Evolutionary conservation across 2,888 invertebrate species (phyloP), one percentile per base, ranked within the genome.

Genomic region (Sylvicola fuscatus): DNA sequence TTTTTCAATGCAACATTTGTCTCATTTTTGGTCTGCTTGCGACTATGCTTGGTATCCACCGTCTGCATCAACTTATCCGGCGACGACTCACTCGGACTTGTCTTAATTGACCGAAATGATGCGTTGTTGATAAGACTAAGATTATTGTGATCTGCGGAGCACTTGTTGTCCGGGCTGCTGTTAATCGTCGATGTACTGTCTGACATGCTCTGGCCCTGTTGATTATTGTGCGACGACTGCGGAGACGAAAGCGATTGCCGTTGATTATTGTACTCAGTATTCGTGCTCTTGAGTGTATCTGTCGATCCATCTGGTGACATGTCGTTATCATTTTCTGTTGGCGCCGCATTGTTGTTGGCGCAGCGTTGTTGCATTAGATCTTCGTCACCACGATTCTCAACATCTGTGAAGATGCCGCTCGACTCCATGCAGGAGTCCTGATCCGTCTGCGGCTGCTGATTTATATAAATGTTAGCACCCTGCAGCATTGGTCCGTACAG

Each of bases 381-480:
- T 38, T 68, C 66, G 45, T 79, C 78, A 37, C 72, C 72, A 31
- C 72, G 68, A 46, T 76, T 78, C 53, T 84, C 84, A 41, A 83
- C 71, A 52, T 86, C 86, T 1, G 86, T 86, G 49, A 83, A 86
- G 34, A 86, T 77, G 1, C 86, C 86, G 49, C 84, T 84, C 0
- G 84, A 86, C 51, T 86, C 86, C 86, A 86, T 86, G 48, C 71
- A 71, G 2, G 71, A 71, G 47, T 84, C 84, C 53, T 84, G 83
- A 16, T 61, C 64, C 47, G 65, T 66, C 38, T 61, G 54, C n/a
- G 65, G 70, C 42, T 52, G 52, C 41, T 49, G 51, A 14, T 61
- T 61, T 2, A 62, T 63, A 42, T 63, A 64, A 33, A 67, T 64
- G 31, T 33, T 31, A 12, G 33, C 33, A n/a, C 26, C n/a, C 27